Conservation (phyloP, 2,797 vertebrate species). For the Phylloscopus collybita region DNA sequence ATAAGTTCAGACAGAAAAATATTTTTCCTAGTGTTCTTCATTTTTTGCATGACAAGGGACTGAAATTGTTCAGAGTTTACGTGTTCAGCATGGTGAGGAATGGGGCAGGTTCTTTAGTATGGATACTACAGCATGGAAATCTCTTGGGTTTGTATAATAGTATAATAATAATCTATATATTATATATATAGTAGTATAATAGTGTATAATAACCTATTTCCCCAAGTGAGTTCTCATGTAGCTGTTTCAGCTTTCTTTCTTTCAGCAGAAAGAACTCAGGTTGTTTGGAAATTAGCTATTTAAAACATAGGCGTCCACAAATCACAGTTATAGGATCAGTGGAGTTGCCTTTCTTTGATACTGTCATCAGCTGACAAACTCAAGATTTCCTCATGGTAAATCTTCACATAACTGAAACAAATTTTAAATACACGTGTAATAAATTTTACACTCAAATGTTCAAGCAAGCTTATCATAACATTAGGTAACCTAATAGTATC, state of each 20-base stretch:
- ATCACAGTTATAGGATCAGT: not conserved
- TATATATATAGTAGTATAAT: not conserved
- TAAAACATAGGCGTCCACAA: not conserved
- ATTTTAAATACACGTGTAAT: not conserved
- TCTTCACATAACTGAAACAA: not conserved
- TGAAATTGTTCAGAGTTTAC: not conserved
- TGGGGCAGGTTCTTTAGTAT: not conserved
- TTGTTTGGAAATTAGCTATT: not conserved
- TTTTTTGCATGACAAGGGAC: not conserved
- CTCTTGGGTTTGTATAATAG: not conserved
- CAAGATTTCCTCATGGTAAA: not conserved
- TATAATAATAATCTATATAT: not conserved
- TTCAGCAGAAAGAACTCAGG: not conserved
- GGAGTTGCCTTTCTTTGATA: not conserved
- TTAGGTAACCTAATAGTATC: not conserved
- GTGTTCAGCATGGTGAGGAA: not conserved
- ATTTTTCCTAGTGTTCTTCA: not conserved
- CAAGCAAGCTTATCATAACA: not conserved
- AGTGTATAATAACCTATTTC: not conserved
- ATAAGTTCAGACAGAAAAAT: not conserved
- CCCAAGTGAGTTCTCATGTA: not conserved
- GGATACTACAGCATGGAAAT: not conserved
- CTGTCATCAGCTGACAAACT: not conserved
- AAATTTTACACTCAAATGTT: not conserved
- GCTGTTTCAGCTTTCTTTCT: not conserved